Conservation (phyloP, 2,797 vertebrate genomes). For the Gymnoscopelus microlampas region DNA sequence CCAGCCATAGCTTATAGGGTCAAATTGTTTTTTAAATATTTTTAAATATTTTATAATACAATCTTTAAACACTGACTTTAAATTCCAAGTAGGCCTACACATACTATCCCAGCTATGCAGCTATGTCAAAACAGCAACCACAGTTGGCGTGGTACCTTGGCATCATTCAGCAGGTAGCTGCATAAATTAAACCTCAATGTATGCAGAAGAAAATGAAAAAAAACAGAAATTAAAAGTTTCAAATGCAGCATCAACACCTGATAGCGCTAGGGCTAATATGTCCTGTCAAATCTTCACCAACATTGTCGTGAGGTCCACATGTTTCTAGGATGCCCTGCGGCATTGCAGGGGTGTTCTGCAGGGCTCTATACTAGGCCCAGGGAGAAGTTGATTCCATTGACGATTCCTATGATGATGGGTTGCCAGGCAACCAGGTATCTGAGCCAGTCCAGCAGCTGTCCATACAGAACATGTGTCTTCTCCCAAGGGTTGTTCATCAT, state of each 20-base stretch:
- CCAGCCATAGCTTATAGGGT: neutral
- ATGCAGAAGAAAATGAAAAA: neutral
- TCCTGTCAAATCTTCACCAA: neutral
- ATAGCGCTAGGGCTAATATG: neutral
- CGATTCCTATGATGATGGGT: conserved; percentile 73
- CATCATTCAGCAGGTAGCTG: neutral
- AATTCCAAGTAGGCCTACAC: too few species aligned
- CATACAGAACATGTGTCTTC: conserved; percentile 75
- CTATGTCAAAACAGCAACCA: too few species aligned
- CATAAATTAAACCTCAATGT: neutral
- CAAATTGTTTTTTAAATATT: neutral
- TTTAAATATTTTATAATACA: too few species aligned
- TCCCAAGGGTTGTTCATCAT: conserved; percentile 85
- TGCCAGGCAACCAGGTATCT: conserved; percentile 82
- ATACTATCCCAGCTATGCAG: too few species aligned
- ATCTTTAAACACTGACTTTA: too few species aligned
- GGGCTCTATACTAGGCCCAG: conserved; percentile 77
- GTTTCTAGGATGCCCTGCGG: neutral
- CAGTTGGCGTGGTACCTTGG: neutral
- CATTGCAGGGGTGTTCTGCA: neutral
- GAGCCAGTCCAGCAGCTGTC: conserved; percentile 82
- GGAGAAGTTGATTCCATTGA: conserved; percentile 81
- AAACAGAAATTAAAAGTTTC: neutral
- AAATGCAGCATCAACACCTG: neutral
- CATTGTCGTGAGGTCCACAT: neutral